Evolutionary conservation across 2,113 vertebrate genomes (phyloP).

Genomic region (Hassar affinis): DNA sequence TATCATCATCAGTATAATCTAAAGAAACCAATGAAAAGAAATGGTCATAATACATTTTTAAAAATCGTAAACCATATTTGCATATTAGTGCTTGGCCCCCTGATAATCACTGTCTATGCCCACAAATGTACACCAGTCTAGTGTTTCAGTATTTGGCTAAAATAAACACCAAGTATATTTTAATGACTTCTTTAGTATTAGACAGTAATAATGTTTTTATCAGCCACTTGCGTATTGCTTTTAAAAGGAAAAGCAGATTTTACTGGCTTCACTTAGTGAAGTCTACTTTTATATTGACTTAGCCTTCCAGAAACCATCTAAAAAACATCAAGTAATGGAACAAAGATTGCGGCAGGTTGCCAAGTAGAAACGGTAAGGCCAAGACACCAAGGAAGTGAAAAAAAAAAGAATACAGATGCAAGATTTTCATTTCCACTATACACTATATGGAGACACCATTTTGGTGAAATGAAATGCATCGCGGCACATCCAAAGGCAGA

Average conservation of each 20-base stretch:
- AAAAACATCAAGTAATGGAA: not conserved
- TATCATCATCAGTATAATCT: not conserved
- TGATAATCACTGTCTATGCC: not conserved
- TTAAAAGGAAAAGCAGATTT: constrained; percentile 11
- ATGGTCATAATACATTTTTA: too few relatives aligned
- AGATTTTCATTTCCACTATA: not conserved
- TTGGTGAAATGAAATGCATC: not conserved
- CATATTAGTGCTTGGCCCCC: not conserved
- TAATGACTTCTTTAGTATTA: not conserved
- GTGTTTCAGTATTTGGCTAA: not conserved
- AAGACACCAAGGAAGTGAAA: not conserved
- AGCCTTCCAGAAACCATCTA: not conserved
- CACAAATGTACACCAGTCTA: not conserved
- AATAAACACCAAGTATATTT: not conserved
- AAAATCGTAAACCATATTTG: too few relatives aligned
- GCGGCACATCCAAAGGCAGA: not conserved
- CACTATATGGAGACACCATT: too few relatives aligned
- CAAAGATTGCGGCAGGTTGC: not conserved
- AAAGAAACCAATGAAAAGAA: not conserved
- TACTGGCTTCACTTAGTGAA: not conserved
- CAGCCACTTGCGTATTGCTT: not conserved
- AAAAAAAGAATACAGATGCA: too few relatives aligned
- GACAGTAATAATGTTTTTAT: not conserved
- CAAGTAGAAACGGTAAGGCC: not conserved
- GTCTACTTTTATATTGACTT: constrained; percentile 5